phyloP scores from a whole-genome alignment of 2,888 invertebrate species.

The Neoscelio sp. region DNA sequence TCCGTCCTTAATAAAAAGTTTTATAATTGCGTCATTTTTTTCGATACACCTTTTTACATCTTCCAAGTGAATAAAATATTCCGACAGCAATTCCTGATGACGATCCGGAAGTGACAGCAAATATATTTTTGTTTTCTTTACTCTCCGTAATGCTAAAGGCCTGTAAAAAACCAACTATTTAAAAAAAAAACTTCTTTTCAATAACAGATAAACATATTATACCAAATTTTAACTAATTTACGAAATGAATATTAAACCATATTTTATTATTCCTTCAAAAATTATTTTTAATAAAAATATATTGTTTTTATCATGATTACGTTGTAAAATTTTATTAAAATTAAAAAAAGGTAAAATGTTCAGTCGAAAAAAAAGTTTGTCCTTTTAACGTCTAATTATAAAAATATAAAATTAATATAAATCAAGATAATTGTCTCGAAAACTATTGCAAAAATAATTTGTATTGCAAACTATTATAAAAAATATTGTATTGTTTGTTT shows the following conservation, averaged over 20 bases:
- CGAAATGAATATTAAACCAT: too few species aligned
- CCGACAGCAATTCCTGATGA: slow-evolving; percentile 90
- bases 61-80: slow-evolving; percentile 90
- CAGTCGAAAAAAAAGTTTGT: too few species aligned
- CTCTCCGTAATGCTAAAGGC: slow-evolving; percentile 89
- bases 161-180: slow-evolving; percentile 83
- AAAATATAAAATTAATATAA: too few species aligned
- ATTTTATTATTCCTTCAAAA: too few species aligned
- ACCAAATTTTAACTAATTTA: neutral
- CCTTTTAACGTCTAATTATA: too few species aligned
- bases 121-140: slow-evolving; percentile 91
- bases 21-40: slow-evolving; percentile 87
- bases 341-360: too few species aligned
- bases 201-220: neutral
- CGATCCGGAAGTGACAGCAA: slow-evolving; percentile 88
- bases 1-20: slow-evolving; percentile 91
- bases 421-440: too few species aligned
- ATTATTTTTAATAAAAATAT: too few species aligned
- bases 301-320: too few species aligned
- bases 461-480: too few species aligned
- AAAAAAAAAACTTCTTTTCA: neutral
- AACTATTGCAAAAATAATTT: too few species aligned
- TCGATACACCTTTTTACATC: slow-evolving; percentile 91
- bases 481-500: slow-evolving; percentile 95
- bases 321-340: too few species aligned